These are phyloP conservation scores for Lycaena phlaeas DNA, from an alignment of 2,888 invertebrate species.

Conservation along the genomic window DNA sequence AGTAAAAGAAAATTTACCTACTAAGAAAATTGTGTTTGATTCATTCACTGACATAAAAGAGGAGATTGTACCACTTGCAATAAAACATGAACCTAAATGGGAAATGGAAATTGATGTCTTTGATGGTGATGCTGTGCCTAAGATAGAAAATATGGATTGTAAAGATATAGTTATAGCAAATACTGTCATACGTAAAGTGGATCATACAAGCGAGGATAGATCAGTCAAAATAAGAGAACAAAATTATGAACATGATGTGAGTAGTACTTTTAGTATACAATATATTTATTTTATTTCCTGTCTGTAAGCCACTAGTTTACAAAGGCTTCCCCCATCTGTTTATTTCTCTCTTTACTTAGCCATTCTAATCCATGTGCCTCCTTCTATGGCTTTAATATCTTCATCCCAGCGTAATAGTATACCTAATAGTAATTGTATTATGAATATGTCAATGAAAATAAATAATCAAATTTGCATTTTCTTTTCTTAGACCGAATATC, in stretches of 20 bases:
- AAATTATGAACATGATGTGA: conserved; percentile 37
- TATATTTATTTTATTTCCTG: too few relatives aligned
- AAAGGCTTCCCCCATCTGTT: too few relatives aligned
- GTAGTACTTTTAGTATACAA: too few relatives aligned
- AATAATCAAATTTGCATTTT: neutral
- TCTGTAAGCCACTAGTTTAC: too few relatives aligned
- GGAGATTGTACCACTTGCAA: conserved; percentile 52
- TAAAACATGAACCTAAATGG: conserved; percentile 60
- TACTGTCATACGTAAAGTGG: conserved; percentile 62
- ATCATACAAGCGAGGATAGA: conserved; percentile 32
- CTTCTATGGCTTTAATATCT: too few relatives aligned
- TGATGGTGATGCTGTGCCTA: conserved; percentile 26
- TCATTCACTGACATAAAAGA: conserved; percentile 63
- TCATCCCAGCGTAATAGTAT: too few relatives aligned
- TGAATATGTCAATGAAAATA: too few relatives aligned
- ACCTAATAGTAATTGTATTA: too few relatives aligned
- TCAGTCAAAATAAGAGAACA: conserved; percentile 19
- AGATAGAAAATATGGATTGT: conserved; percentile 40
- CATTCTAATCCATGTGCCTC: too few relatives aligned
- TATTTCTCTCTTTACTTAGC: too few relatives aligned
- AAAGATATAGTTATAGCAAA: conserved; percentile 61
- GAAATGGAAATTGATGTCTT: conserved; percentile 56
- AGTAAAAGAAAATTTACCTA: conserved; percentile 35
- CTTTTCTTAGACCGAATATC: conserved; percentile 38
- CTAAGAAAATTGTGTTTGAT: conserved; percentile 63